Evolutionary conservation across 2,888 invertebrate genomes (phyloP).

Genomic region (Erebia ligea): DNA sequence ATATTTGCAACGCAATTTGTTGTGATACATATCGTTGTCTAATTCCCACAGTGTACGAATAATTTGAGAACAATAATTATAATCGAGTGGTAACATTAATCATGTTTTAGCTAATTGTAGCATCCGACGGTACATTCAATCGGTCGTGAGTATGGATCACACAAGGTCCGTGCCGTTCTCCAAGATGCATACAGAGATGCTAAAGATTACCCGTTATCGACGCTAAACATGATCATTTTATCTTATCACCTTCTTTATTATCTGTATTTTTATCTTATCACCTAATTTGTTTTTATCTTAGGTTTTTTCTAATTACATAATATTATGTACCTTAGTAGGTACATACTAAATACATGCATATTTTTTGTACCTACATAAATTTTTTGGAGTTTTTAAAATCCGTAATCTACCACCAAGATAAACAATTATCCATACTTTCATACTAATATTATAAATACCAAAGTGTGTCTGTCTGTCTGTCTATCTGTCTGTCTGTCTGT

Average conservation of each 20-base stretch:
- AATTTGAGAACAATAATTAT: conserved; percentile 44
- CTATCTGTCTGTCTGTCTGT: too few species aligned
- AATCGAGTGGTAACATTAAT: conserved; percentile 47
- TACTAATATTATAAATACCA: too few species aligned
- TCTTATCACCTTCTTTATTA: conserved; percentile 2
- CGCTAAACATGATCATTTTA: neutral
- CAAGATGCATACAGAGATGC: neutral
- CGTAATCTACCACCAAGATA: too few species aligned
- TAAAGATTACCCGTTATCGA: neutral
- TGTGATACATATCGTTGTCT: conserved; percentile 31
- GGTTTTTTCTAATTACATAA: neutral
- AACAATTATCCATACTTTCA: too few species aligned
- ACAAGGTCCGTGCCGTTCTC: conserved; percentile 51
- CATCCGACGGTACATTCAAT: conserved; percentile 41
- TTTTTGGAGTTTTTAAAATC: too few species aligned
- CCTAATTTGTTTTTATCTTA: neutral
- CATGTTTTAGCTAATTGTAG: conserved; percentile 44
- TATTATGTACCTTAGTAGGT: neutral
- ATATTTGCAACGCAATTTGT: conserved; percentile 34
- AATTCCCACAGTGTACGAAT: conserved; percentile 45
- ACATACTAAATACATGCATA: too few species aligned
- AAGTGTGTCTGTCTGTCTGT: too few species aligned
- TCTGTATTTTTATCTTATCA: neutral
- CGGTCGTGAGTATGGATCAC: conserved; percentile 41
- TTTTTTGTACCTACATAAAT: too few species aligned